Base-by-base conservation (phyloP, 2,797 vertebrate species). In the Gymnothorax javanicus region DNA sequence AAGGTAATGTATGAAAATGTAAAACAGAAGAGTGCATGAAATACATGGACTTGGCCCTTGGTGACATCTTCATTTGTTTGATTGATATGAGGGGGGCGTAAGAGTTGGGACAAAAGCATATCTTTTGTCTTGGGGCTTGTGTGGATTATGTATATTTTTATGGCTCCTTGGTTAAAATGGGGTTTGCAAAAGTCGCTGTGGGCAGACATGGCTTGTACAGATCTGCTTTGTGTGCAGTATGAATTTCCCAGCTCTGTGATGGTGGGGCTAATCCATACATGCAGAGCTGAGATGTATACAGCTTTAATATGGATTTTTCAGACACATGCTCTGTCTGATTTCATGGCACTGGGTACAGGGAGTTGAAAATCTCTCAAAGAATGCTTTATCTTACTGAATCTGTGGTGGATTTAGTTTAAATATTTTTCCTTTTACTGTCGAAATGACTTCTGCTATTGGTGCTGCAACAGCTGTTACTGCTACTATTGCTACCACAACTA, bases 251-350 rank as follows among this genome's bases (percentile, higher is more conserved):
- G 77, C 50, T 23, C 77, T 81, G 77, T 23, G 1, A 7, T 56
- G 52, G 50, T 15, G 7, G 15, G 23, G 75, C 5, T 7, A 13
- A 52, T 6, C 77, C 43, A 4, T 50, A 2, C 75, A 82, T 33
- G 50, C n/a, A 25, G 25, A 57, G 69, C 43, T 82, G 62, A 86
- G 52, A 82, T 86, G n/a, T 91, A 86, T 89, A 69, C 84, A 84
- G 85, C 84, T 90, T 89, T 89, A 87, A 92, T 88, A 89, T 90
- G 88, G 86, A 91, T 89, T 86, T 69, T 87, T 85, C 86, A 87
- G 86, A 90, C 91, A 88, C 88, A 85, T 90, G 84, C 86, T 82
- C 58, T 83, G 87, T 92, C 88, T 92, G 84, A 88, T 90, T 88
- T 85, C 85, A 86, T 86, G 85, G 79, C 23, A 43, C 58, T 62